These are phyloP conservation scores for Parotocinclus haroldoi DNA, from an alignment of 2,797 vertebrate species.

Conservation along the genomic window DNA sequence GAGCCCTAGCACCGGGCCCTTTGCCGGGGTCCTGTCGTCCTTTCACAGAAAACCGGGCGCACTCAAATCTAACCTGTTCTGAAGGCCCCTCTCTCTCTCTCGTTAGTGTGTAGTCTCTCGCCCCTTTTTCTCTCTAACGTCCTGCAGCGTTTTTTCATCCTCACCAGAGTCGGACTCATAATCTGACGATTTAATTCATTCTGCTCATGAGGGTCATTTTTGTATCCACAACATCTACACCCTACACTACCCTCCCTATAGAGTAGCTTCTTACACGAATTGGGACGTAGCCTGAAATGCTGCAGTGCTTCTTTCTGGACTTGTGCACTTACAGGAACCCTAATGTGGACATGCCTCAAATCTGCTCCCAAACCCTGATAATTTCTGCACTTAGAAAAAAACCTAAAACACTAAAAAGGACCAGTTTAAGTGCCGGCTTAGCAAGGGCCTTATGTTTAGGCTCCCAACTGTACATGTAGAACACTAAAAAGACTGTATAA, in stretches of 20 bases:
- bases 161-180: constrained; percentile 43
- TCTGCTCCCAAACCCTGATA: too few species aligned
- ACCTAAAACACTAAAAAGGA: too few species aligned
- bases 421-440: too few species aligned
- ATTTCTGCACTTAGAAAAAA: too few species aligned
- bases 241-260: too few species aligned
- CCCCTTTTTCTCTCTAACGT: constrained; percentile 1
- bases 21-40: constrained; percentile 90
- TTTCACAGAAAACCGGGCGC: constrained; percentile 90
- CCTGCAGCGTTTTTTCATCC: constrained; percentile 1
- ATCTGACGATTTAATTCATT: constrained; percentile 44
- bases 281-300: too few species aligned
- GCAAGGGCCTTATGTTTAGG: too few species aligned
- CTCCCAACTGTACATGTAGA: too few species aligned
- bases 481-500: too few species aligned
- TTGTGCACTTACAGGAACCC: constrained; percentile 3
- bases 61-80: constrained; percentile 93
- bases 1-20: constrained; percentile 86
- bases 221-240: too few species aligned
- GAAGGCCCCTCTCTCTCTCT: constrained; percentile 52
- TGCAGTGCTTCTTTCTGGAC: background rate
- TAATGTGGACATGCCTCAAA: too few species aligned
- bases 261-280: too few species aligned
- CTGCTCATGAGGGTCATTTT: constrained; percentile 13
- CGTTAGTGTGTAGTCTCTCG: constrained; percentile 1